These are phyloP conservation scores for Papilio aristodemus DNA, from an alignment of 1,140 invertebrate genomes.

Conservation along the genomic window DNA sequence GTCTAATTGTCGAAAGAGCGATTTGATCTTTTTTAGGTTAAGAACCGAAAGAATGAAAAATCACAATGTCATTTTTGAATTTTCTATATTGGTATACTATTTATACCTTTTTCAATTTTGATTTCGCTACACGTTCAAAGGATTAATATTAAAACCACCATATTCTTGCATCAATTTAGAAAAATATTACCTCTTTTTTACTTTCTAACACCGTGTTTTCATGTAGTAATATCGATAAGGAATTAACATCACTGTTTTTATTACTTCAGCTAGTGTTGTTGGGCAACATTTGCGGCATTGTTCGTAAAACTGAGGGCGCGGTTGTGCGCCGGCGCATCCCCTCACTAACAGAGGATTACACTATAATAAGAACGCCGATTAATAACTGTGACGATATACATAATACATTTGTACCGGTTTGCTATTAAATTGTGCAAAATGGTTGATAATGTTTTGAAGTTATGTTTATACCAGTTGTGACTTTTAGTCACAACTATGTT, in stretches of 20 bases:
- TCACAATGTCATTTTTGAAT: not conserved
- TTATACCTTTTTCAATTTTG: no score
- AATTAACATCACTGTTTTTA: conserved; percentile 51
- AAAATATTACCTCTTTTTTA: no score
- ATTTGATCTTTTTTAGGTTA: not conserved
- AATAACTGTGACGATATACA: conserved; percentile 52
- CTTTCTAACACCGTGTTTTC: no score
- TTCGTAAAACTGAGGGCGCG: conserved; percentile 52
- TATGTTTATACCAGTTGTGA: no score
- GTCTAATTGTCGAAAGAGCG: not conserved
- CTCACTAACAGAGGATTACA: conserved; percentile 60
- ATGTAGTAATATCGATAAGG: conserved; percentile 35
- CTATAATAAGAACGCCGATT: conserved; percentile 61
- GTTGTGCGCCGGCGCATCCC: conserved; percentile 52
- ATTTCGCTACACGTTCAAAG: no score
- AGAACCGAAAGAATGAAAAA: not conserved
- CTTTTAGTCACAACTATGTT: no score
- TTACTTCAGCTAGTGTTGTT: conserved; percentile 65
- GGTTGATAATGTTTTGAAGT: conserved; percentile 7
- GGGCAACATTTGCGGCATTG: conserved; percentile 66
- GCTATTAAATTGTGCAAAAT: conserved; percentile 7
- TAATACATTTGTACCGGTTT: conserved; percentile 48
- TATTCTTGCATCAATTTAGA: no score
- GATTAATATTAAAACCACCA: no score
- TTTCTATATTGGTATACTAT: no score